phyloP scores from a whole-genome alignment of 2,113 vertebrate genomes.

The Aplodontia rufa region DNA sequence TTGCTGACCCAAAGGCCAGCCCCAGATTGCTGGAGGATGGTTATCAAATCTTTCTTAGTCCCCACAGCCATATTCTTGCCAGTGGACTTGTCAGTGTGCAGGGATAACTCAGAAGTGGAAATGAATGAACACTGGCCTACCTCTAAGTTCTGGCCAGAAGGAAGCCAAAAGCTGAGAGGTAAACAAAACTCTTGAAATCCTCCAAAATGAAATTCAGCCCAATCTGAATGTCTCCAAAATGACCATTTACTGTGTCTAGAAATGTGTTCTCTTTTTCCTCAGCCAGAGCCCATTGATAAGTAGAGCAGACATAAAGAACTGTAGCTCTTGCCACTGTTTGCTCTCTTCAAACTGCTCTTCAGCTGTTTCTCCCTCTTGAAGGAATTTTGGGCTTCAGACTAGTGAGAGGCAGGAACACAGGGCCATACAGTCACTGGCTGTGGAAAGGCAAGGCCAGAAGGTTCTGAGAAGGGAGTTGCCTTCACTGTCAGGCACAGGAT shows the following conservation, averaged over 20 bases:
- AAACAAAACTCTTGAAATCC: neutral
- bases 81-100: neutral
- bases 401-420: neutral
- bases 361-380: neutral
- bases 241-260: neutral
- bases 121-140: neutral
- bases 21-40: neutral
- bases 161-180: neutral
- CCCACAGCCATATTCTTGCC: neutral
- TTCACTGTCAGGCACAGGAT: neutral
- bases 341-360: neutral
- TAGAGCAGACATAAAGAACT: neutral
- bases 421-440: too few species aligned
- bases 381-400: neutral
- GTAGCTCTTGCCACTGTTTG: neutral
- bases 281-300: neutral
- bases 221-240: neutral
- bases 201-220: neutral
- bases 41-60: neutral
- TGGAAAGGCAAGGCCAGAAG: neutral
- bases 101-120: conserved; percentile 35
- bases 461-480: neutral
- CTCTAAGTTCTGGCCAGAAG: neutral
- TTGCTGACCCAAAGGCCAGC: neutral
- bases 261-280: neutral